phyloP scores from a whole-genome alignment of 2,888 invertebrate genomes.

The Agriopis leucophaearia region DNA sequence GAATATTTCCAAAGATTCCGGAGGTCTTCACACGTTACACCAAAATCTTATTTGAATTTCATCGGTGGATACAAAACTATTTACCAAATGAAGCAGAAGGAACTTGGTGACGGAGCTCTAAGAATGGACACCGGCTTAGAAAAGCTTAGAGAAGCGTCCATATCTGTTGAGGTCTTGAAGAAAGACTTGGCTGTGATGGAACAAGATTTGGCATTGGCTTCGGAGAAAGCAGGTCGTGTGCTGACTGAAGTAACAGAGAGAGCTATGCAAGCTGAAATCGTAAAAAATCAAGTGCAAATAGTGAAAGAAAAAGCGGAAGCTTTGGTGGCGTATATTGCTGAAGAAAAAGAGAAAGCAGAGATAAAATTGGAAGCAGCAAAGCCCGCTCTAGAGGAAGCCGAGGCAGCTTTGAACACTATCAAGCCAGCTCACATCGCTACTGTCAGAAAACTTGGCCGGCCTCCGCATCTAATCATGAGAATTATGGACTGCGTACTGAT shows the following conservation, averaged over 20 bases:
- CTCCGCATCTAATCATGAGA: constrained; percentile 98
- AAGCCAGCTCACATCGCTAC: constrained; percentile 98
- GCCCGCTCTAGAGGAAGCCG: constrained; percentile 98
- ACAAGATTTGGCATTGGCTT: constrained; percentile 96
- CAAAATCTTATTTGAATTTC: constrained; percentile 98
- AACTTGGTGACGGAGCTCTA: constrained; percentile 95
- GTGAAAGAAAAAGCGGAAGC: constrained; percentile 98
- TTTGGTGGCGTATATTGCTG: constrained; percentile 93
- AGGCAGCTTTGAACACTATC: constrained; percentile 97
- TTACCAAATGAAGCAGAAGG: constrained; percentile 95
- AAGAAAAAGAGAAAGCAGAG: constrained; percentile 96
- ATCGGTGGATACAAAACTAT: constrained; percentile 98
- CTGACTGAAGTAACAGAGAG: constrained; percentile 96
- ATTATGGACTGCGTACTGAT: constrained; percentile 99
- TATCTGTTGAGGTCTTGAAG: constrained; percentile 96
- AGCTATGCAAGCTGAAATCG: constrained; percentile 97
- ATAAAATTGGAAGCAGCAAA: constrained; percentile 97
- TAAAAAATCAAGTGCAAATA: constrained; percentile 97
- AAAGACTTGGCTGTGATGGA: constrained; percentile 98
- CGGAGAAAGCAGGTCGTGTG: constrained; percentile 95
- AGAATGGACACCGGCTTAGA: constrained; percentile 98
- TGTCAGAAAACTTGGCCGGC: constrained; percentile 96
- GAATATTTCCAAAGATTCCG: constrained; percentile 97
- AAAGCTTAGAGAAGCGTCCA: constrained; percentile 97
- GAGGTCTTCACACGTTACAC: constrained; percentile 97